Conservation (phyloP, 2,888 invertebrate genomes). For the Clitarchus hookeri region DNA sequence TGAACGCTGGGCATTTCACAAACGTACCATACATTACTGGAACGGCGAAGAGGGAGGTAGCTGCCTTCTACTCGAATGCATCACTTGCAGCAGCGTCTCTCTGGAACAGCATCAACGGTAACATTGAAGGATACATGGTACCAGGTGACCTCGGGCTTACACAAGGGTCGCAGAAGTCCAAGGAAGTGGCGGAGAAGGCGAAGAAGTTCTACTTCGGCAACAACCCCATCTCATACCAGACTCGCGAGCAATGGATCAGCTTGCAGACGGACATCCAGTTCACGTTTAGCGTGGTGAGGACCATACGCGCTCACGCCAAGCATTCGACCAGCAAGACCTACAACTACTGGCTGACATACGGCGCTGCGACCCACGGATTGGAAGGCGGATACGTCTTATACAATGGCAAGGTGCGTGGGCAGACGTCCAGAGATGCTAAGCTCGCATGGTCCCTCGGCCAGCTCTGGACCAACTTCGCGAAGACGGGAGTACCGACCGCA, state of each 20-base stretch:
- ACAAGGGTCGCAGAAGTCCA: neutral
- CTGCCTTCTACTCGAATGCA: neutral
- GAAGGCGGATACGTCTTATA: neutral
- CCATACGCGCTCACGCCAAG: neutral
- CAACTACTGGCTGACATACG: conserved; percentile 2
- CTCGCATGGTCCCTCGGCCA: neutral
- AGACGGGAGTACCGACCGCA: conserved; percentile 7
- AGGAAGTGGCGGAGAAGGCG: neutral
- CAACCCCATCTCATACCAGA: neutral
- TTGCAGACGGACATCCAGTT: neutral
- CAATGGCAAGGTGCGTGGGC: neutral
- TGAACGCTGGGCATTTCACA: neutral
- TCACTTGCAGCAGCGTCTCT: neutral
- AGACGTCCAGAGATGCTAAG: neutral
- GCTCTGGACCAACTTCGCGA: neutral
- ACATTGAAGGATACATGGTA: neutral
- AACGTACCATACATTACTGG: neutral
- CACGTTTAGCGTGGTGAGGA: neutral
- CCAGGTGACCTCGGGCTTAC: neutral
- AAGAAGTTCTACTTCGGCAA: neutral
- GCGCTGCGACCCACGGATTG: neutral
- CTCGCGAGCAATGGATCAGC: neutral
- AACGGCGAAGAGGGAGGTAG: neutral
- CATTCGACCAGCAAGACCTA: neutral
- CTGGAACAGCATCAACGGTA: neutral